Conservation (phyloP, 2,113 vertebrate genomes). For the Epinephelus cyanopodus region DNA sequence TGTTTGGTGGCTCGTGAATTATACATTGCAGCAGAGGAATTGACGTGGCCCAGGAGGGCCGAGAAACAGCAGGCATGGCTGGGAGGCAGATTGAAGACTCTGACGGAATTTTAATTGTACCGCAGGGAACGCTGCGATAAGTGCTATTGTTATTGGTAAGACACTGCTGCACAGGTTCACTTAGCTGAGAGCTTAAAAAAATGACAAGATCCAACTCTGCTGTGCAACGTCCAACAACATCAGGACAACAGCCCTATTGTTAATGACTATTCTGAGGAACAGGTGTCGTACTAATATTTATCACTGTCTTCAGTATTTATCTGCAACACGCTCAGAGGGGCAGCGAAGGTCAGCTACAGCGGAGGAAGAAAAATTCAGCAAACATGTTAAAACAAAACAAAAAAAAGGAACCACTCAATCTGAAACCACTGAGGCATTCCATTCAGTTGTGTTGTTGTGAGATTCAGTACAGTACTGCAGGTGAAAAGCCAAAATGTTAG, state of each 20-base stretch:
- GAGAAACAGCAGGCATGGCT: conserved; percentile 84
- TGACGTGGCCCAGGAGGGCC: conserved; percentile 81
- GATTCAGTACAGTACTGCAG: conserved; percentile 39
- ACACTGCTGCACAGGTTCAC: conserved; percentile 73
- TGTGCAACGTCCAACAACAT: conserved; percentile 21
- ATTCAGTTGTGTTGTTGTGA: conserved; percentile 34
- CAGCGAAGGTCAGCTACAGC: background rate
- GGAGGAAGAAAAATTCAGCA: background rate
- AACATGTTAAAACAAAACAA: conserved; percentile 12
- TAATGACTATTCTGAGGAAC: conserved; percentile 31
- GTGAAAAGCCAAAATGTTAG: conserved; percentile 55
- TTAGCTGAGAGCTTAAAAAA: conserved; percentile 64
- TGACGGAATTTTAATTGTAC: conserved; percentile 86
- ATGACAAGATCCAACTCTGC: conserved; percentile 48
- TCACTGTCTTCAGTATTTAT: conserved; percentile 19
- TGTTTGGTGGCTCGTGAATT: conserved; percentile 84
- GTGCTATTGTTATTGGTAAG: conserved; percentile 84
- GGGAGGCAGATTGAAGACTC: conserved; percentile 83
- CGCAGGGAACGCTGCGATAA: conserved; percentile 79
- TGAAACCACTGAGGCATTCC: conserved; percentile 28
- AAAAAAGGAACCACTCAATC: conserved; percentile 32
- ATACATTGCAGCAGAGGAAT: conserved; percentile 84
- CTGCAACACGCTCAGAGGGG: conserved; percentile 30
- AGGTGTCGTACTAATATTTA: conserved; percentile 47
- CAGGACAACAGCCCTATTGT: conserved; percentile 17